Conservation (phyloP, 2,888 invertebrate genomes). For the Mayetiola destructor region DNA sequence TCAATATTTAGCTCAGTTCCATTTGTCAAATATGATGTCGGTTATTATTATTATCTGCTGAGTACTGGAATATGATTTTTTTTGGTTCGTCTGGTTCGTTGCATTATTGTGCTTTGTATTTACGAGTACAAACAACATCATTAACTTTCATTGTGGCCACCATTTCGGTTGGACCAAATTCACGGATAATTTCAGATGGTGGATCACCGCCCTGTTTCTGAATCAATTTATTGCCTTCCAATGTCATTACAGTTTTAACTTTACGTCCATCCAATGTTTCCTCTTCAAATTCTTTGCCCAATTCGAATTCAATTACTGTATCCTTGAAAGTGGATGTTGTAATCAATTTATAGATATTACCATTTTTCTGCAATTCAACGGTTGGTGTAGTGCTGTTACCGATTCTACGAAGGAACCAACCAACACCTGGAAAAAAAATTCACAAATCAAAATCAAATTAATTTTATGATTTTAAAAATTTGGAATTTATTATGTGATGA, state of each 20-base stretch:
- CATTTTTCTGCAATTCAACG: conserved; percentile 63
- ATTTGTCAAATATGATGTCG: no score
- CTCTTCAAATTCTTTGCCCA: conserved; percentile 78
- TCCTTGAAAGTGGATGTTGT: conserved; percentile 84
- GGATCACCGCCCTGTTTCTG: conserved; percentile 67
- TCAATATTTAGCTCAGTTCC: no score
- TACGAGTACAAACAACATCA: conserved; percentile 53
- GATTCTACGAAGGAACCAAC: conserved; percentile 73
- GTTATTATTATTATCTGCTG: no score
- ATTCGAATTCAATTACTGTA: conserved; percentile 65
- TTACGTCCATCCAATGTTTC: conserved; percentile 81
- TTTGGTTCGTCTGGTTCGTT: background rate
- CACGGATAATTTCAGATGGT: conserved; percentile 54
- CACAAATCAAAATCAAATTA: background rate
- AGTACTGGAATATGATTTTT: no score
- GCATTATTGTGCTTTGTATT: background rate
- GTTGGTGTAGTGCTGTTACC: conserved; percentile 73
- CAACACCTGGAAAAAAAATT: conserved; percentile 52
- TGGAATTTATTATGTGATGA: no score
- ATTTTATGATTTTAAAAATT: background rate
- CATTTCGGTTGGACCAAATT: conserved; percentile 58
- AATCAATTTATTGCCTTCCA: conserved; percentile 66
- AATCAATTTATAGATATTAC: conserved; percentile 59
- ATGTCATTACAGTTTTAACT: conserved; percentile 45
- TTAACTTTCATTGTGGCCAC: conserved; percentile 62